phyloP scores from a whole-genome alignment of 35 echinoderm and acorn worm species.

The Heliocidaris erythrogramma region DNA sequence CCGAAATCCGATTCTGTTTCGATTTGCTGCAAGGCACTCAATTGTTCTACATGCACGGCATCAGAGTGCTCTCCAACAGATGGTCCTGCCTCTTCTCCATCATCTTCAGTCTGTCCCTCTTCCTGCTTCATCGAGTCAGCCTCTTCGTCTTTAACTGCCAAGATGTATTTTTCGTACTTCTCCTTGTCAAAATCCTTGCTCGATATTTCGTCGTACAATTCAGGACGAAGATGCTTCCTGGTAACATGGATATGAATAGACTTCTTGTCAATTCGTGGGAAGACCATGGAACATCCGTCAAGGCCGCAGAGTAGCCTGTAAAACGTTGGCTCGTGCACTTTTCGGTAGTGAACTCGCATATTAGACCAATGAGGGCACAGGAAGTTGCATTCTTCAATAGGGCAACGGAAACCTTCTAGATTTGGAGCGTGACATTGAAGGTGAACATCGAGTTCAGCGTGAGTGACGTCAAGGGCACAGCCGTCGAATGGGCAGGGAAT shows the following conservation, averaged over 20 bases:
- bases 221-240: constrained; percentile 56
- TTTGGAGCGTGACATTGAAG: constrained; percentile 62
- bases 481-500: constrained; percentile 2
- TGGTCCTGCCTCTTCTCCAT: neutral
- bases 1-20: neutral
- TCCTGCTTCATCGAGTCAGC: neutral
- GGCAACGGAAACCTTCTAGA: constrained; percentile 79
- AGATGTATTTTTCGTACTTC: neutral
- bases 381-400: constrained; percentile 50
- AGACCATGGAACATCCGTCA: constrained; percentile 51
- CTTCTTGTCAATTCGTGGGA: constrained; percentile 43
- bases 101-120: neutral
- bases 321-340: constrained; percentile 46
- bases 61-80: neutral
- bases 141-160: neutral
- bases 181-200: neutral
- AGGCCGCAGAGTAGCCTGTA: constrained; percentile 39
- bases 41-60: neutral
- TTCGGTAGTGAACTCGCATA: constrained; percentile 76
- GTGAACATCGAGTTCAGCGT: constrained; percentile 60
- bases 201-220: constrained; percentile 13
- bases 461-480: constrained; percentile 41
- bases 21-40: neutral
- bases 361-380: constrained; percentile 73
- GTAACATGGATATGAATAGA: constrained; percentile 67